Conservation (phyloP, 2,113 vertebrate genomes). For the Polypterus bichir region DNA sequence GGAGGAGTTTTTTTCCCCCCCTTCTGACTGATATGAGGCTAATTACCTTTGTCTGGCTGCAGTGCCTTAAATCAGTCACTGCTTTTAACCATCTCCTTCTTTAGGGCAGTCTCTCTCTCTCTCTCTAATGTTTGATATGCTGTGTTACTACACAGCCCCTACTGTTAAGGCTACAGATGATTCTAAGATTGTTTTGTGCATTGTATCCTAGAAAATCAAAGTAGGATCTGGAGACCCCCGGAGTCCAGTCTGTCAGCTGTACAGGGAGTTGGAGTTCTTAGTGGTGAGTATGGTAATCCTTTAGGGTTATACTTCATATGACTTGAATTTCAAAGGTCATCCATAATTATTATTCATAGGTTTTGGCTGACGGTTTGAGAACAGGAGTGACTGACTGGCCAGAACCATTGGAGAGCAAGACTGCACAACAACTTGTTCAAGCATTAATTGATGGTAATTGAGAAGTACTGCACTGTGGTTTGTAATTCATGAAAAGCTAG, state of each 20-base stretch:
- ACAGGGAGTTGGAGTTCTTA: slow-evolving; percentile 76
- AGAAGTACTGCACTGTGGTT: too few species aligned
- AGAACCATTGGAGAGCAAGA: slow-evolving; percentile 55
- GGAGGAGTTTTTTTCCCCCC: too few species aligned
- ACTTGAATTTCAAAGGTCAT: neutral
- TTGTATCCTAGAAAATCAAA: slow-evolving; percentile 61
- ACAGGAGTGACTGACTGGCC: slow-evolving; percentile 73
- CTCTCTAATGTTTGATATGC: too few species aligned
- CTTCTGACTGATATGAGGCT: too few species aligned
- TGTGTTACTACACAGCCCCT: too few species aligned
- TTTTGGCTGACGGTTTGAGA: slow-evolving; percentile 69
- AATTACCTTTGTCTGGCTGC: too few species aligned
- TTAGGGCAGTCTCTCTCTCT: too few species aligned
- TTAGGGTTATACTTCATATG: neutral
- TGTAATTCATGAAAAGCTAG: too few species aligned
- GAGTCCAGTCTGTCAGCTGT: slow-evolving; percentile 66
- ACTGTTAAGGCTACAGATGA: too few species aligned
- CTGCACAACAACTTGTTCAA: slow-evolving; percentile 63
- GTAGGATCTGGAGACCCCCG: slow-evolving; percentile 65
- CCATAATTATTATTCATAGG: slow-evolving; percentile 35
- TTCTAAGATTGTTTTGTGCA: too few species aligned
- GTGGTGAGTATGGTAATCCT: slow-evolving; percentile 48
- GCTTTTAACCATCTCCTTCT: too few species aligned
- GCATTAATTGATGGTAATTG: slow-evolving; percentile 66
- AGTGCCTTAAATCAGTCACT: too few species aligned